These are phyloP conservation scores for Caloenas nicobarica DNA, from an alignment of 2,113 vertebrate species.

Conservation along the genomic window DNA sequence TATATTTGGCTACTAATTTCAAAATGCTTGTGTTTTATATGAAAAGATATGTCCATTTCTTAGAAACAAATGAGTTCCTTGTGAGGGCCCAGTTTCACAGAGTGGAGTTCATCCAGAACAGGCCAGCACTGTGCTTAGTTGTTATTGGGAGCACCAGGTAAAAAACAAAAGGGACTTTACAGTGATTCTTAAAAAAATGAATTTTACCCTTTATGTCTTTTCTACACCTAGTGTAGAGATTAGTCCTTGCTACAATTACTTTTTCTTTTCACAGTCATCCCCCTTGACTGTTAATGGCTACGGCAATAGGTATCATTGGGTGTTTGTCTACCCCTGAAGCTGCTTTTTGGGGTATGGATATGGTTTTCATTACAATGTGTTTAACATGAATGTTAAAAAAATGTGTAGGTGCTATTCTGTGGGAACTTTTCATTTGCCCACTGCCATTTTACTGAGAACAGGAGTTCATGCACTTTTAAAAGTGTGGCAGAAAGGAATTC, in stretches of 20 bases:
- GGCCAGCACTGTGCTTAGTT: accelerated
- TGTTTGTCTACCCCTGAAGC: not conserved
- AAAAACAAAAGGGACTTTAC: not conserved
- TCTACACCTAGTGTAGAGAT: not conserved
- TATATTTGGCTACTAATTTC: not conserved
- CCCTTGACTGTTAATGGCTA: not conserved
- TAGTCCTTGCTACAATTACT: not conserved
- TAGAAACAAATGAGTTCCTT: not conserved
- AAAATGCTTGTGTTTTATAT: not conserved
- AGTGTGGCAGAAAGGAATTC: not conserved
- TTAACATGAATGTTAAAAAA: not conserved
- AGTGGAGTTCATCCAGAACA: not conserved
- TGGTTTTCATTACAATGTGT: not conserved
- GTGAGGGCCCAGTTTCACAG: not conserved
- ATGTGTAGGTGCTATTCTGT: not conserved
- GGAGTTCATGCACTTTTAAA: not conserved
- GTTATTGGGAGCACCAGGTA: not conserved
- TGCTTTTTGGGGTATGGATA: not conserved
- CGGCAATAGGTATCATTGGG: accelerated
- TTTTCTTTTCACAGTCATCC: not conserved
- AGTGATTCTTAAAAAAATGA: accelerated
- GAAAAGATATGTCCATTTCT: not conserved
- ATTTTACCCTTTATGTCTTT: not conserved
- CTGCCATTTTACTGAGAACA: not conserved
- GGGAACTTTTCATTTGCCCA: not conserved